Evolutionary conservation across 2,113 vertebrate genomes (phyloP), one percentile per base, ranked within the genome.

Genomic region (Smithornis capensis): DNA sequence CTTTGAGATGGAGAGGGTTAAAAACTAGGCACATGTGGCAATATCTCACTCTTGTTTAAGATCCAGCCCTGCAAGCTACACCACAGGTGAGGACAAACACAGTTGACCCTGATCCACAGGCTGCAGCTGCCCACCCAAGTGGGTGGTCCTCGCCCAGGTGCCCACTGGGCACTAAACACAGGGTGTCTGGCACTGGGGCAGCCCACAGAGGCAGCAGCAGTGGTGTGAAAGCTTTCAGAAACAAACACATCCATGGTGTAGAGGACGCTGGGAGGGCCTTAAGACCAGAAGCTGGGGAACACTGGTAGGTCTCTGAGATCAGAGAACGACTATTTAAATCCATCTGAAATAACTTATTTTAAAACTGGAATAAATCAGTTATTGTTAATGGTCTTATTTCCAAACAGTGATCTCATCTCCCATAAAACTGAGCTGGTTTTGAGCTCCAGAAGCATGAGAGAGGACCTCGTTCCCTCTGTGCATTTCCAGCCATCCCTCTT

Each of bases 211-310:
- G 28, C 52, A 56, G 47, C 4, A 11, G 49, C n/a, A n/a, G 64
- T 1, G 2, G 9, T 21, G 25, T 2, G 0, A 9, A 6, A 29
- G 12, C 69, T 50, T 47, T 29, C 6, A 37, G n/a, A 76, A 67
- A 45, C 33, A 53, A 59, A 79, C 22, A 45, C 19, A 45, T 28
- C 22, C 12, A 8, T 7, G 25, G 33, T 56, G 21, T 2, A 28
- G 24, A 24, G 73, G 44, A 8, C 64, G 38, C 44, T 69, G 40
- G 49, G 38, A 80, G n/a, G 62, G 18, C 47, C 69, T 55, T 40
- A 47, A 18, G 21, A 55, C 44, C 63, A 71, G 37, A 77, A 73
- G n/a, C 37, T 47, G 24, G 21, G 27, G 23, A 22, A 6, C 60
- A 64, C n/a, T 16, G 27, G 5, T 8, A 40, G 28, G 9, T 25